Conservation (phyloP, 2,797 vertebrate genomes). For the Argya squamiceps region DNA sequence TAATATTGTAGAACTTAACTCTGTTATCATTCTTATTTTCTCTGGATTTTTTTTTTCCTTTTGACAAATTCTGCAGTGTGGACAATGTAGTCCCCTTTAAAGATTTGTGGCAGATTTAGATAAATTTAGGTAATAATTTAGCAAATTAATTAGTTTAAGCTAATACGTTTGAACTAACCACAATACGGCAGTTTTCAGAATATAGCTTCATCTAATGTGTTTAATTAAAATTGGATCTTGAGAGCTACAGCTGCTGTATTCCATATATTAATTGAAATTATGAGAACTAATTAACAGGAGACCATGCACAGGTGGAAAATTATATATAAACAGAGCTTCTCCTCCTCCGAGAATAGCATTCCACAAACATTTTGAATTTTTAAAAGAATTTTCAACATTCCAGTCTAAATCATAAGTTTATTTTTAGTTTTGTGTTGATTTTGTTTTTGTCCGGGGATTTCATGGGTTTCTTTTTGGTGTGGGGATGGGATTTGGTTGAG, state of each 20-base stretch:
- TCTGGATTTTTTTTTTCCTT: background rate
- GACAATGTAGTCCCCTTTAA: background rate
- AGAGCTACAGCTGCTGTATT: background rate
- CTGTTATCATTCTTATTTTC: background rate
- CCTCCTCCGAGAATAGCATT: background rate
- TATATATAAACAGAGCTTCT: background rate
- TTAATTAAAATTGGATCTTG: conserved; percentile 2
- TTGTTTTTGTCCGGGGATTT: accelerated
- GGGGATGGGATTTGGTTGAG: accelerated
- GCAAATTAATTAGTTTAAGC: background rate
- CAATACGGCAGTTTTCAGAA: background rate
- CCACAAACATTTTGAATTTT: background rate
- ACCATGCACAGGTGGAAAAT: background rate
- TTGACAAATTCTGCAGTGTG: background rate
- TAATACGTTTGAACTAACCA: background rate
- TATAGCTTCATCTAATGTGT: background rate
- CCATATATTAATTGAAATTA: background rate
- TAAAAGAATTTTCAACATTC: background rate
- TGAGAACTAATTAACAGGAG: background rate
- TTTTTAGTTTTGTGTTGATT: background rate
- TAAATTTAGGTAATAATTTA: background rate
- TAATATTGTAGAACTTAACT: background rate
- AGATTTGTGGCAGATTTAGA: background rate
- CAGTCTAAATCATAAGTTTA: background rate
- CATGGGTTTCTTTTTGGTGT: background rate